Evolutionary conservation across 2,113 vertebrate genomes (phyloP), one percentile per base, ranked within the genome.

Genomic region (Corvus cornix): DNA sequence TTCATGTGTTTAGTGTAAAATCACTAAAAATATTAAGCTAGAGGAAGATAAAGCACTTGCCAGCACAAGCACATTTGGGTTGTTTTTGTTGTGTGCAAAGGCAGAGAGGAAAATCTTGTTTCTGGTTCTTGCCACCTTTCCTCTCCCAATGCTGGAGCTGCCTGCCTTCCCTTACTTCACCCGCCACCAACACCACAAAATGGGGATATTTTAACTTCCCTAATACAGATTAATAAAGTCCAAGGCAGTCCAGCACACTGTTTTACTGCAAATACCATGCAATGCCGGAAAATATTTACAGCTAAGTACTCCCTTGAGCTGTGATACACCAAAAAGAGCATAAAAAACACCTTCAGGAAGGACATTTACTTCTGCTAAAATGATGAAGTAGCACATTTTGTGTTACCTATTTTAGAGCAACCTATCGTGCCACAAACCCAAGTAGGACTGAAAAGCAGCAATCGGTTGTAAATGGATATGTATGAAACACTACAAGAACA

Each of bases 381-480:
- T 0, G 2, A n/a, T 16, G 41, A 82, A 84, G 60, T 11, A 64
- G 51, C 62, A 84, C 19, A 55, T 64, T 73, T 70, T 39, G 6
- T 35, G 19, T 48, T 58, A 75, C 35, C 26, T 75, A 19, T 78
- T 84, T 68, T 27, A 82, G 24, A 84, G 24, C 35, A 33, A 64
- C 49, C 33, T 35, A 53, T 51, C 30, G 6, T 28, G 31, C 24
- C n/a, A 60, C 37, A 84, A 60, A 87, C 20, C 56, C 76, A 89
- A 87, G 35, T 0, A 60, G 14, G 35, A 53, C 56, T 68, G 31
- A 84, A 91, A 91, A 79, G 43, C 55, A 67, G 43, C 64, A 74
- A 28, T 6, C 55, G 1, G 5, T 20, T 59, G 0, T 30, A 48
- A 77, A 6, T 9, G 24, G 15, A 0, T 49, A 78, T 30, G 15